Percentiles rank a stretch among this genome's conserved stretches.
These are phyloP conservation scores for Epinephelus coioides DNA, from an alignment of 2,797 vertebrate species.

Conservation along the genomic window DNA sequence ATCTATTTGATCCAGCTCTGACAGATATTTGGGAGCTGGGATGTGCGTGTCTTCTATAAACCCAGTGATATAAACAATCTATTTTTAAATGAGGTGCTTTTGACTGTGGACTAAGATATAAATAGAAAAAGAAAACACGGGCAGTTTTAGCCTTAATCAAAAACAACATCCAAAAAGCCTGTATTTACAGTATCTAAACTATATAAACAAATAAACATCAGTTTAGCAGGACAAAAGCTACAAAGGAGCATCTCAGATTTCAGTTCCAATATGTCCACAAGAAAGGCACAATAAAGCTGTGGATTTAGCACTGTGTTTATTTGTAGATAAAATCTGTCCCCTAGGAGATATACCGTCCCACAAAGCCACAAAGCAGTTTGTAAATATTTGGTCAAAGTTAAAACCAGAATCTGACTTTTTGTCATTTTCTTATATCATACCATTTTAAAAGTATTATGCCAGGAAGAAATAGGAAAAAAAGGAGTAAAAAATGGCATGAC, in stretches of 20 bases:
- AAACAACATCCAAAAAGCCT: neutral
- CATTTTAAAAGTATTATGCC: neutral
- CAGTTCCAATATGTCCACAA: neutral
- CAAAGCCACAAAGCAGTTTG: neutral
- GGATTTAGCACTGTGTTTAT: neutral
- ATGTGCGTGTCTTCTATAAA: neutral
- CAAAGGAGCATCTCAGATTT: slow-evolving; percentile 5
- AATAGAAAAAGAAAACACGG: neutral
- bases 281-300: neutral
- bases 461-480: neutral
- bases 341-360: neutral
- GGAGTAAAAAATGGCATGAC: too few relatives aligned
- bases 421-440: neutral
- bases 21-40: too few relatives aligned
- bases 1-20: too few relatives aligned
- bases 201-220: neutral
- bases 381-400: neutral
- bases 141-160: neutral
- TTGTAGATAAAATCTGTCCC: neutral
- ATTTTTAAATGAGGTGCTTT: neutral
- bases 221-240: neutral
- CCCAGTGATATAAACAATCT: neutral
- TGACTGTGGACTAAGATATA: slow-evolving; percentile 6
- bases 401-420: neutral
- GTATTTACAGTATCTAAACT: neutral